A percentile compares a stretch with the other conserved stretches of the same genome.
Evolutionary conservation across 64 coral and sea anemone species (phyloP).

Genomic region (Stichodactyla mertensii): DNA sequence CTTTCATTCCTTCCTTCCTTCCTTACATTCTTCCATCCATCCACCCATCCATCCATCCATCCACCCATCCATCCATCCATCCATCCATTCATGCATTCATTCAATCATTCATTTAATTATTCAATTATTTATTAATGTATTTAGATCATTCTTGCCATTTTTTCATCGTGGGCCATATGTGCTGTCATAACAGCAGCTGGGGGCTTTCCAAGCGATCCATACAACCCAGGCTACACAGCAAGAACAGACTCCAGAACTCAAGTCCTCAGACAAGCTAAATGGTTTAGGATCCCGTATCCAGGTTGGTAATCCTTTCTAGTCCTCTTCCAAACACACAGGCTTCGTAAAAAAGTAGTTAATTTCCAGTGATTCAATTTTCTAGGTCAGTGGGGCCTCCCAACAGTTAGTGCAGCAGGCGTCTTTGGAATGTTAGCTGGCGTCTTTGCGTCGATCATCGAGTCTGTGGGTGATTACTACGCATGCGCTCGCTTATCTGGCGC

Average conservation of each 20-base stretch:
- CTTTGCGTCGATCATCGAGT: too few species aligned
- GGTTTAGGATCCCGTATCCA: slow-evolving; percentile 38
- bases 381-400: slow-evolving; percentile 39
- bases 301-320: neutral
- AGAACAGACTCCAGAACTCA: slow-evolving; percentile 47
- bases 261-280: slow-evolving; percentile 37
- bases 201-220: slow-evolving; percentile 28
- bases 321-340: too few species aligned
- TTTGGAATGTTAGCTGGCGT: slow-evolving; percentile 12
- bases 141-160: slow-evolving; percentile 54
- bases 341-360: too few species aligned
- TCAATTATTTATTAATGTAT: too few species aligned
- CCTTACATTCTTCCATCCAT: too few species aligned
- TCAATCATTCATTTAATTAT: too few species aligned
- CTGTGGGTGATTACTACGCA: neutral
- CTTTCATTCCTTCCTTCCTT: too few species aligned
- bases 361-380: too few species aligned
- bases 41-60: too few species aligned
- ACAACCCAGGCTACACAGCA: slow-evolving; percentile 28
- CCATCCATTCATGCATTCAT: too few species aligned
- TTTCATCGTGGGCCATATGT: slow-evolving; percentile 36
- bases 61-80: too few species aligned
- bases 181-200: slow-evolving; percentile 43
- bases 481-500: slow-evolving; percentile 47
- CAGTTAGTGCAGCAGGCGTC: neutral